Conservation (phyloP, 2,888 invertebrate species). For the Cheilosia pagana region DNA sequence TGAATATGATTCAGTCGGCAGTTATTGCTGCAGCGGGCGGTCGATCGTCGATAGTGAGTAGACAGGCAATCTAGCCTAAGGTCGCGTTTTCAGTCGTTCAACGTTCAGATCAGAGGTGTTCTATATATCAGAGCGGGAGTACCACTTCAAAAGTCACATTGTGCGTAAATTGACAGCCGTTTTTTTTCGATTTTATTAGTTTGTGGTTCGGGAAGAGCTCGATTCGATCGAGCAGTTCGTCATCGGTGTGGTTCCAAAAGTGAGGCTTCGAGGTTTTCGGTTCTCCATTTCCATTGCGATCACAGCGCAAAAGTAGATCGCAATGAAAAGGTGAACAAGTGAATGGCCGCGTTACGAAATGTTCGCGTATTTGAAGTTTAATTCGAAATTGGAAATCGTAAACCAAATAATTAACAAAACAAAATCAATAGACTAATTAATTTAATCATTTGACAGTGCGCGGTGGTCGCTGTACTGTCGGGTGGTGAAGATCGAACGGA, state of each 20-base stretch:
- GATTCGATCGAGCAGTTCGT: conserved; percentile 3
- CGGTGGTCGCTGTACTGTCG: neutral
- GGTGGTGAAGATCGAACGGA: conserved; percentile 38
- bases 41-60: conserved; percentile 42
- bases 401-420: conserved; percentile 9
- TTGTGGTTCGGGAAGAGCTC: neutral
- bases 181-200: neutral
- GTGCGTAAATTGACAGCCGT: conserved; percentile 12
- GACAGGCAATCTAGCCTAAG: conserved; percentile 26
- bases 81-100: conserved; percentile 27
- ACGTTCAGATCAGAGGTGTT: conserved; percentile 16
- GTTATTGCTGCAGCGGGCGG: conserved; percentile 48
- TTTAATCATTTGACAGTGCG: conserved; percentile 34
- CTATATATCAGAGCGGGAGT: neutral
- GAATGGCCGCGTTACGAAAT: conserved; percentile 45
- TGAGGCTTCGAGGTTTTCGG: neutral
- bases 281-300: conserved; percentile 15
- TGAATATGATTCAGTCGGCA: conserved; percentile 71
- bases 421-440: conserved; percentile 48
- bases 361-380: conserved; percentile 5
- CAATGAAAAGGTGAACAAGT: conserved; percentile 40
- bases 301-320: conserved; percentile 39
- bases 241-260: neutral
- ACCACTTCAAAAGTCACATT: neutral
- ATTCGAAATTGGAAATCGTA: conserved; percentile 5